Base-by-base conservation (phyloP, 2,888 invertebrate genomes). In the Sympetrum striolatum region DNA sequence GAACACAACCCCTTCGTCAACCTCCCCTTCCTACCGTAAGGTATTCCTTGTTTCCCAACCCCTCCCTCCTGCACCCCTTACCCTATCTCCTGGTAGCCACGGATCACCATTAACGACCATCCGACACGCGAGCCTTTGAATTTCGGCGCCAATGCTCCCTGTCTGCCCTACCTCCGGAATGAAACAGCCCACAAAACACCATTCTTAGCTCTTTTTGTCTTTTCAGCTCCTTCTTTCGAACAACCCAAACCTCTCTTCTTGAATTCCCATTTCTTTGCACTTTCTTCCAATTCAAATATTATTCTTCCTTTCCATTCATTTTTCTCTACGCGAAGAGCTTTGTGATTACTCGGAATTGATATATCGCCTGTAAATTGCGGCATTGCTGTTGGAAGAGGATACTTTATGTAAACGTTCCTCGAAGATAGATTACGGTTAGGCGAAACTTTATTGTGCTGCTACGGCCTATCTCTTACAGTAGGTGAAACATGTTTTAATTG, bases 91-190 rank as follows among this genome's bases (percentile, higher is more conserved):
- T 31, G 82, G 58, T 53, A 82, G 86, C 86, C 60, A 37, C 58
- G 35, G 82, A 22, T 14, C 31, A 4, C 60, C 64, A 35, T 37
- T 64, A 86, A 86, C 86, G 86, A 86, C 60, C 86, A 37, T 37
- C 37, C 37, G 60, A 60, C 86, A 86, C 86, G 86, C 86, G 86
- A 86, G 12, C 37, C 86, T 48, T 31, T 86, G 86, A 86, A 86
- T 86, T 86, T 86, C 35, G 86, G 86, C 86, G 86, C 86, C 86
- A 37, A 22, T 58, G 58, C 58, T 82, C 35, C 82, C 31, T 58
- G 37, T 22, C 58, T 15, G 53, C 81, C n/a, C 53, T 35, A 18
- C 18, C 86, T 35, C 5, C 37, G 44, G 39, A 53, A 53, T 44
- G 48, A 53, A 58, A 82, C 53, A 80, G 31, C 80, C 37, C 31